Evolutionary conservation across 2,797 vertebrate genomes (phyloP), one percentile per base, ranked within the genome.

Genomic region (Pseudopleuronectes americanus): DNA sequence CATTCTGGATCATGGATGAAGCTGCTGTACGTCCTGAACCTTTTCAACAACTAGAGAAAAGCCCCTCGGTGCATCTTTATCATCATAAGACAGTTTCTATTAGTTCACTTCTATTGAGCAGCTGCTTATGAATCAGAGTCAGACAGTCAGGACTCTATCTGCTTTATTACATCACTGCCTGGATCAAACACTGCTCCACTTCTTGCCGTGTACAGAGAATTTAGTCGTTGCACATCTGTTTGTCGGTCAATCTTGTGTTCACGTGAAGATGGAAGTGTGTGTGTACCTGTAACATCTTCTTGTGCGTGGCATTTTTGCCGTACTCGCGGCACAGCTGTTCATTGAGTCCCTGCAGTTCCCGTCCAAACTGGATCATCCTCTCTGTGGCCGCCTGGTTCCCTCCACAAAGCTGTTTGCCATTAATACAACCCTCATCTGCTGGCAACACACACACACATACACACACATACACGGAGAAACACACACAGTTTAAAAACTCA

Each of bases 281-380:
- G 14, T 36, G 23, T 67, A 99, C 97, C 97, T 99, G 97, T 68
- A 99, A 90, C 97, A 99, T 98, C 91, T 98, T 97, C 79, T 96
- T 98, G 90, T 99, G 97, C 26, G 95, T 54, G 57, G 95, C 91
- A 65, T 99, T 99, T 90, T 98, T 99, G 83, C 97, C 97, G 0
- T 96, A 98, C 52, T 99, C 97, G 58, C 94, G 93, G 84, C 96
- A 96, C 76, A 99, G 94, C 89, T 98, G 96, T 77, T 99, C 97
- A 0, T 95, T 98, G 79, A 99, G 95, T 9, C 93, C 87, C 92
- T 99, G 97, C 87, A 99, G 94, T 90, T 99, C 97, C 13, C 97
- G 94, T 48, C 97, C 97, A 71, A 99, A 99, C 92, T 99, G 96
- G 90, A 99, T 99, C 96, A 99, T 99, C 70, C 96, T 93, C 92